Percentiles rank a stretch among this genome's conserved stretches.
These are phyloP conservation scores for Capreolus pygargus DNA, from an alignment of 2,113 vertebrate genomes.

Conservation along the genomic window DNA sequence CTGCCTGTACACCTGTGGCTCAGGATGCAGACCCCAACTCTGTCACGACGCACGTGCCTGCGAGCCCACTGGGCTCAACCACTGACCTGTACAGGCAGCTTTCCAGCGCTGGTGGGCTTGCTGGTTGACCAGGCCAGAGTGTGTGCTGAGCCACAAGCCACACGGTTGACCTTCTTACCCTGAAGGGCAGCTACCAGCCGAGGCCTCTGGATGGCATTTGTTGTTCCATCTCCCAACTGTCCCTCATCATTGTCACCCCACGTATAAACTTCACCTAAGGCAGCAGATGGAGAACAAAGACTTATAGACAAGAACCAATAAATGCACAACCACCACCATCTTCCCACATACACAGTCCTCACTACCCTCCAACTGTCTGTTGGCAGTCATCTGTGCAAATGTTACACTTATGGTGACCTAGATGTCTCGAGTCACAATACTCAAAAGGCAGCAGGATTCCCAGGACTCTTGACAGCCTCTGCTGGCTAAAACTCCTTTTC, in stretches of 20 bases:
- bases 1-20: neutral
- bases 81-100: conserved; percentile 94
- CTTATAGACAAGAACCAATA: neutral
- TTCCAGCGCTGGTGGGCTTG: conserved; percentile 97
- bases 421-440: neutral
- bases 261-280: conserved; percentile 94
- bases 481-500: too few relatives aligned
- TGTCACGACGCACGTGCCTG: too few relatives aligned
- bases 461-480: neutral
- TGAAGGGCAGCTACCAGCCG: conserved; percentile 95
- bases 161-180: conserved; percentile 98
- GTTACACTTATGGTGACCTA: neutral
- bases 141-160: conserved; percentile 97
- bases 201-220: conserved; percentile 97
- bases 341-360: neutral
- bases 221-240: conserved; percentile 97
- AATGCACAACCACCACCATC: too few relatives aligned
- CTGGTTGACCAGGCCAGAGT: conserved; percentile 98
- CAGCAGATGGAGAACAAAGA: neutral
- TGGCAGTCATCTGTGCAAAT: neutral
- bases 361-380: neutral
- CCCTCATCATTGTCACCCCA: conserved; percentile 99
- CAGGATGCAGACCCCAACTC: accelerated
- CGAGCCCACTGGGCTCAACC: neutral
- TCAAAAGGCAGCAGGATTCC: neutral